phyloP scores from a whole-genome alignment of 2,888 invertebrate species.

The Campoplex nolae region DNA sequence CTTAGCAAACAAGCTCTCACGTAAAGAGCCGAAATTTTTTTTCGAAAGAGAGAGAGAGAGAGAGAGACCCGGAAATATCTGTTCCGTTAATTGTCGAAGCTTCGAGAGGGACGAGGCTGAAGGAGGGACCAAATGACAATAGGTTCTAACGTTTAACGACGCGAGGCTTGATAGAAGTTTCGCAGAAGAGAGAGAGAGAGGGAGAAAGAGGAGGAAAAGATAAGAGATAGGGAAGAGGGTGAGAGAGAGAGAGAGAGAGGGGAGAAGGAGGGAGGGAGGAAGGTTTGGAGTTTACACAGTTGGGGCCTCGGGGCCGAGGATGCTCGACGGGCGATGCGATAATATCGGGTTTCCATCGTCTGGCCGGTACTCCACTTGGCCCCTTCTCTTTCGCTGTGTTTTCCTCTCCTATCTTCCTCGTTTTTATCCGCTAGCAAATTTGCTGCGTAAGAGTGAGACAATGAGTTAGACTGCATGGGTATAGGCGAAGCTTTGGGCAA shows the following conservation, averaged over 20 bases:
- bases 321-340: slow-evolving; percentile 45
- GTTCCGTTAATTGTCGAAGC: slow-evolving; percentile 19
- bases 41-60: too few relatives aligned
- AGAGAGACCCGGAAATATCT: slow-evolving; percentile 13
- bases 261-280: slow-evolving; percentile 1
- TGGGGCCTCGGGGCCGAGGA: slow-evolving; percentile 27
- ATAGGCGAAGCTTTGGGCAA: neutral
- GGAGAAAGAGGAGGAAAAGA: neutral
- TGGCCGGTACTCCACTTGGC: slow-evolving; percentile 31
- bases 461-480: slow-evolving; percentile 45
- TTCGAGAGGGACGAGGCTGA: neutral
- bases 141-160: neutral
- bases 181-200: neutral
- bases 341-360: slow-evolving; percentile 65
- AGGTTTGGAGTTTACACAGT: slow-evolving; percentile 38
- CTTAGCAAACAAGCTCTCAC: slow-evolving; percentile 9
- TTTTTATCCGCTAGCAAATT: slow-evolving; percentile 24
- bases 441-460: slow-evolving; percentile 60
- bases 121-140: slow-evolving; percentile 13
- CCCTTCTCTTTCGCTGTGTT: neutral
- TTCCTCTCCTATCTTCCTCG: neutral
- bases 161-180: neutral
- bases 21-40: neutral
- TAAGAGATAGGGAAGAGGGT: too few relatives aligned
- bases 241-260: neutral